Conservation (phyloP, 2,797 vertebrate species). For the Sebastes oblongus region DNA sequence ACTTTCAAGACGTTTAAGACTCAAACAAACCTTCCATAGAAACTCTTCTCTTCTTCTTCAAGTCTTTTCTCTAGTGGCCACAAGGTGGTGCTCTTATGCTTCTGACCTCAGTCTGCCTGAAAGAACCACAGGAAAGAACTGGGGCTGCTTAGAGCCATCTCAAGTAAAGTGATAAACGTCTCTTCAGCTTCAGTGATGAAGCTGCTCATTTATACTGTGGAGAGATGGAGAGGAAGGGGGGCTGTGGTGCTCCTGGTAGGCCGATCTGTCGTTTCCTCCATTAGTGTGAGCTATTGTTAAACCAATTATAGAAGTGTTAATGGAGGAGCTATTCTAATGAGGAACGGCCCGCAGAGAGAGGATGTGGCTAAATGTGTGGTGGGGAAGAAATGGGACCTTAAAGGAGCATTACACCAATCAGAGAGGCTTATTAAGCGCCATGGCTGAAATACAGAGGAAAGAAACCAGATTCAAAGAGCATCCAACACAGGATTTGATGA, state of each 20-base stretch:
- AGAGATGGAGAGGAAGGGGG: background rate
- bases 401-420: background rate
- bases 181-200: background rate
- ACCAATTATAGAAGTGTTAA: conserved; percentile 83
- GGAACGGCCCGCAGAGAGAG: conserved; percentile 53
- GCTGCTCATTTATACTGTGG: background rate
- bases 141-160: background rate
- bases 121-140: background rate
- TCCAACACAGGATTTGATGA: background rate
- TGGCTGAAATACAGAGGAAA: background rate
- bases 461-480: background rate
- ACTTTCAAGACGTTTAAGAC: no score
- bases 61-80: background rate
- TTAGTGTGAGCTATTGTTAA: conserved; percentile 79
- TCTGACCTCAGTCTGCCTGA: background rate
- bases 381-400: background rate
- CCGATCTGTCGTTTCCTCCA: conserved; percentile 77
- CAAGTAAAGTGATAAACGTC: background rate
- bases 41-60: background rate
- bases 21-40: background rate
- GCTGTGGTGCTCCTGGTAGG: background rate
- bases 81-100: conserved; percentile 31
- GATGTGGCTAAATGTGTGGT: conserved; percentile 45
- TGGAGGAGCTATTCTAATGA: conserved; percentile 47
- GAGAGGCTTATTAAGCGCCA: background rate